Base-by-base conservation (phyloP, 2,113 vertebrate genomes). In the Ciconia maguari region DNA sequence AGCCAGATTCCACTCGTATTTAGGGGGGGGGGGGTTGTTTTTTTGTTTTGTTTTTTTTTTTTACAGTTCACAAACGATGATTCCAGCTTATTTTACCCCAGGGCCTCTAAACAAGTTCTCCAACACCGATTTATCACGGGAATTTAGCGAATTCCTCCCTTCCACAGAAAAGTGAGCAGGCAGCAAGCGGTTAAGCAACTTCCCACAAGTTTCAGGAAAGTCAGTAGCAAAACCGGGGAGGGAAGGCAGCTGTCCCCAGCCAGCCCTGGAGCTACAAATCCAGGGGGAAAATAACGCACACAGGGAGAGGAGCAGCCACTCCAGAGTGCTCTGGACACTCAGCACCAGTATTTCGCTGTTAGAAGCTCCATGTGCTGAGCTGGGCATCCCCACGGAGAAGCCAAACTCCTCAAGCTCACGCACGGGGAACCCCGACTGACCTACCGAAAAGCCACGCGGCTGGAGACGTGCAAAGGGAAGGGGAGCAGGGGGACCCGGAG, bases 341-440 rank as follows among this genome's bases (percentile, higher is more conserved):
- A 4, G 57, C 75, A 15, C 32, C 41, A 44, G 64, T 36, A 13
- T 51, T 30, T 19, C 1, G 8, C 49, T n/a, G 27, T 7, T 18
- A 22, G 17, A 44, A 88, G 68, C 49, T n/a, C 51, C 44, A 16
- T 5, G 13, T 7, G 20, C 49, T 1, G 1, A 68, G 79, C 65
- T 30, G 57, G 42, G 52, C 18, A 6, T 7, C 36, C 32, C 17
- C 27, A 10, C 0, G 4, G 71, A 48, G 60, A 82, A 58, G 21
- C 17, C 44, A 44, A 82, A 58, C 26, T 38, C 52, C 77, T n/a
- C 32, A 12, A 44, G 41, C 6, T 30, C 16, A 11, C 1, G 2
- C 9, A 2, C 1, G 6, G 32, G 27, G 46, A 68, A 44, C 10
- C 19, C 34, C 3, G 2, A 19, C 0, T 0, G 51, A 41, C 18